Evolutionary conservation across 1,140 invertebrate genomes (phyloP).

Genomic region (Trinorchestia longiramus): DNA sequence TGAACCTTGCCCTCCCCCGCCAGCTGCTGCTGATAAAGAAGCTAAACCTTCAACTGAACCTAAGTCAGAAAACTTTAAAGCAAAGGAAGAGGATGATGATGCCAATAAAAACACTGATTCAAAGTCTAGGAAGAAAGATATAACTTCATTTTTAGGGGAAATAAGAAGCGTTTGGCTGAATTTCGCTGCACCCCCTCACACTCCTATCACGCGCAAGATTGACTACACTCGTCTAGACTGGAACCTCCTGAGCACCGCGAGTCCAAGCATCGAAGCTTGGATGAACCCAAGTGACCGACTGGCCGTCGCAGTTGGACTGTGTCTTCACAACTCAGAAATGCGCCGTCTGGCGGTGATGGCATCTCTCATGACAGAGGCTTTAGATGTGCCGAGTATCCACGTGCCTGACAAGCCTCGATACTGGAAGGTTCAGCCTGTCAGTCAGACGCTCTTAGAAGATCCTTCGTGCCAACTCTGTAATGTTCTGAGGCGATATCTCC

Average conservation of each 20-base stretch:
- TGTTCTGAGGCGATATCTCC: conserved; percentile 87
- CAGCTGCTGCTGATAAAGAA: not conserved
- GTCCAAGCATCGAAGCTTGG: conserved; percentile 96
- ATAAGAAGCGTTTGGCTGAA: conserved; percentile 95
- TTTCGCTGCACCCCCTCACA: conserved; percentile 94
- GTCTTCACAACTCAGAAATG: conserved; percentile 76
- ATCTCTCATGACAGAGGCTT: conserved; percentile 93
- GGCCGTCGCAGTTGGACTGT: conserved; percentile 83
- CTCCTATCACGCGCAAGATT: conserved; percentile 93
- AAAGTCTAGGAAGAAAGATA: conserved; percentile 67
- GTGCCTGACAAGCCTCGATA: conserved; percentile 87
- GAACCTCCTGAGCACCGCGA: conserved; percentile 95
- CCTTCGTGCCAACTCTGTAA: conserved; percentile 93
- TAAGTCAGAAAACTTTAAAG: not conserved
- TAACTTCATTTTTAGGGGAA: conserved; percentile 77
- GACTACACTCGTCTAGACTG: conserved; percentile 95
- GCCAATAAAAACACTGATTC: not conserved
- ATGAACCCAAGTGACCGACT: conserved; percentile 94
- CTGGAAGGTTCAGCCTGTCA: conserved; percentile 86
- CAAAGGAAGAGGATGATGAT: not conserved
- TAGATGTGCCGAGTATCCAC: conserved; percentile 86
- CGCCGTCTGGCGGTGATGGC: conserved; percentile 81
- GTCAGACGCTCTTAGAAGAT: conserved; percentile 93
- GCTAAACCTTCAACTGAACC: conserved; percentile 17
- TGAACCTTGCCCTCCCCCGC: not conserved